Conservation (phyloP, 2,888 invertebrate genomes). For the Troilus luridus region DNA sequence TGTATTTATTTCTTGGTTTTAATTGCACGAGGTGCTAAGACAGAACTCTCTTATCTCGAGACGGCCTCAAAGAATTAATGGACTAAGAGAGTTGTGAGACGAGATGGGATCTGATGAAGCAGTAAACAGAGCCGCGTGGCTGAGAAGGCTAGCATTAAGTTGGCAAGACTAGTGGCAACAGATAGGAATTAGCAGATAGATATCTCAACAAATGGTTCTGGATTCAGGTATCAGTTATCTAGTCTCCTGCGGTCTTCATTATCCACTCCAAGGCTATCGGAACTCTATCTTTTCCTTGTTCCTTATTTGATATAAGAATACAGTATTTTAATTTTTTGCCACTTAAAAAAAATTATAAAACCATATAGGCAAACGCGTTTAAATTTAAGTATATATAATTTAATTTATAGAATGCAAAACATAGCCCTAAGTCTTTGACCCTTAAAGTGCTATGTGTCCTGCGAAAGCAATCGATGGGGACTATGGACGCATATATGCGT, state of each 20-base stretch:
- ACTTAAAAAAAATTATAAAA: too few species aligned
- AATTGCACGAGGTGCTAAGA: neutral
- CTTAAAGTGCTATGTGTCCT: too few species aligned
- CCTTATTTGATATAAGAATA: too few species aligned
- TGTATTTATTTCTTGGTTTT: neutral
- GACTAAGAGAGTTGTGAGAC: neutral
- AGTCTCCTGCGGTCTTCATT: neutral
- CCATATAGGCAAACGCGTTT: too few species aligned
- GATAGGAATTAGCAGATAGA: slow-evolving; percentile 26
- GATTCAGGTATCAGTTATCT: neutral
- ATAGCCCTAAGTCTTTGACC: too few species aligned
- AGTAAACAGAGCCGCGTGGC: slow-evolving; percentile 18
- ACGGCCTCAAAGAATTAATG: neutral
- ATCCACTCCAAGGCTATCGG: neutral
- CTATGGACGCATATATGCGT: too few species aligned
- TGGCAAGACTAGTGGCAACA: neutral
- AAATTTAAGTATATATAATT: too few species aligned
- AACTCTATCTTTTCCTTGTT: neutral
- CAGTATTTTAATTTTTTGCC: too few species aligned
- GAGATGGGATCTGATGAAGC: slow-evolving; percentile 6
- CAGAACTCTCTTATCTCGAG: neutral
- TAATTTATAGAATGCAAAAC: too few species aligned
- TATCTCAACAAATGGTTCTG: neutral
- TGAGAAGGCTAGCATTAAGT: neutral
- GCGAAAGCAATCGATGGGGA: too few species aligned